Percentiles rank a stretch among this genome's conserved stretches.
phyloP scores from a whole-genome alignment of 2,797 vertebrate genomes.

The Rhinogobio ventralis region DNA sequence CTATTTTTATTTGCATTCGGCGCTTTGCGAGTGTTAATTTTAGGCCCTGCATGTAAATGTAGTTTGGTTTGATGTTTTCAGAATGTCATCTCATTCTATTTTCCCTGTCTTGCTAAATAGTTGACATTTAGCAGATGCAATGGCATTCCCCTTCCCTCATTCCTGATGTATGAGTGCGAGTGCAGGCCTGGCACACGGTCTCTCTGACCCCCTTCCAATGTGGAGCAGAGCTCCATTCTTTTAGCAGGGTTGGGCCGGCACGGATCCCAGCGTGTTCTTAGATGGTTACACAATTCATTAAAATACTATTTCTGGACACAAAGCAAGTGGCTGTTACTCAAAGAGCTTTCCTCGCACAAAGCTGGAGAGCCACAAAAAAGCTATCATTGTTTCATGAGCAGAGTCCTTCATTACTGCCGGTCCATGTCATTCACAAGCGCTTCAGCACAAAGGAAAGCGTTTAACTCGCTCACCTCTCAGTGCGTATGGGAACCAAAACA shows the following conservation, averaged over 20 bases:
- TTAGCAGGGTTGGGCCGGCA: constrained; percentile 24
- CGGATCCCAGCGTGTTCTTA: constrained; percentile 38
- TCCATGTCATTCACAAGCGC: constrained; percentile 51
- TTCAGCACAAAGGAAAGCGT: constrained; percentile 52
- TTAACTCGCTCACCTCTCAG: constrained; percentile 47
- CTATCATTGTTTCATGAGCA: constrained; percentile 55
- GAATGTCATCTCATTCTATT: not conserved
- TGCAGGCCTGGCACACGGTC: constrained; percentile 18
- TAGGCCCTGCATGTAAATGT: not conserved
- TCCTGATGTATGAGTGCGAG: not conserved
- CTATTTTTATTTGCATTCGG: not conserved
- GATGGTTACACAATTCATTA: constrained; percentile 61
- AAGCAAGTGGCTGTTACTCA: constrained; percentile 54
- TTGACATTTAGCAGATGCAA: not conserved
- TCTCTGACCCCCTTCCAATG: constrained; percentile 35
- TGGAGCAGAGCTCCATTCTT: constrained; percentile 4
- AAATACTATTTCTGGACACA: constrained; percentile 56
- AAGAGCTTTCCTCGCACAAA: constrained; percentile 45
- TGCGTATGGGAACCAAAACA: constrained; percentile 48
- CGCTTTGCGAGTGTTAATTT: not conserved
- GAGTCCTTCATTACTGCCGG: constrained; percentile 52
- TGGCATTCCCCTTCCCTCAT: not conserved
- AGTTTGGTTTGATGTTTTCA: not conserved
- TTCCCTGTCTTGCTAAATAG: not conserved
- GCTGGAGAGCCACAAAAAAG: constrained; percentile 48